Base-by-base conservation (phyloP, 2,888 invertebrate genomes). In the Protonemura montana region DNA sequence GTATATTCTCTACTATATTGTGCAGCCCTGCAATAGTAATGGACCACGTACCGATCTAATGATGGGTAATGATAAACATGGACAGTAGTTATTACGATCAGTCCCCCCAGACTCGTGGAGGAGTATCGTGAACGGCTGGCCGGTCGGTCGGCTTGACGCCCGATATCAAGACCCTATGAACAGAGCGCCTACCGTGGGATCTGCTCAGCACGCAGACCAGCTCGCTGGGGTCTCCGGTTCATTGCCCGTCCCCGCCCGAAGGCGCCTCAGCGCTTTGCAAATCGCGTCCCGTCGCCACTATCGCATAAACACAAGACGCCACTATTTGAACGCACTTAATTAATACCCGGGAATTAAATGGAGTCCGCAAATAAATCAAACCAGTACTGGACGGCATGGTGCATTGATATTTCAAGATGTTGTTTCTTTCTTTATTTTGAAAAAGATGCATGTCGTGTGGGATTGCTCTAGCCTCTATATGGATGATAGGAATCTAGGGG, bases 11-110 rank as follows among this genome's bases (percentile, higher is more conserved):
- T 25, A 2, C 35, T 35, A 35, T 27, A 26, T 35, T 82, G 82
- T 26, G 35, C 82, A 82, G 6, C 82, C 82, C 28, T 82, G 82
- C 27, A 2, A 0, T 27, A 21, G 41, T 13, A 83, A 42, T 83
- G 83, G 83, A 83, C 42, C 83, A 83, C 83, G 83, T 83, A 83
- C 83, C n/a, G 25, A 42, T 42, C 42, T 83, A 83, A 83, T 83
- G 83, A 83, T 59, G 42, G 83, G 42, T 83, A 83, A 83, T 83
- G 83, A 83, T 83, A 41, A 83, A 83, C 83, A 83, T 83, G 83
- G 35, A 10, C 35, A 35, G 82, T 82, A 30, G 10, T 82, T 82
- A 82, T 82, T 82, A 82, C 29, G 29, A 30, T 82, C 26, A 59
- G 59, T 59, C 59, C 59, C 59, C 59, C 5, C 3, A 10, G 3